phyloP scores from a whole-genome alignment of 2,113 vertebrate genomes.

The Notarius quadriscutis region DNA sequence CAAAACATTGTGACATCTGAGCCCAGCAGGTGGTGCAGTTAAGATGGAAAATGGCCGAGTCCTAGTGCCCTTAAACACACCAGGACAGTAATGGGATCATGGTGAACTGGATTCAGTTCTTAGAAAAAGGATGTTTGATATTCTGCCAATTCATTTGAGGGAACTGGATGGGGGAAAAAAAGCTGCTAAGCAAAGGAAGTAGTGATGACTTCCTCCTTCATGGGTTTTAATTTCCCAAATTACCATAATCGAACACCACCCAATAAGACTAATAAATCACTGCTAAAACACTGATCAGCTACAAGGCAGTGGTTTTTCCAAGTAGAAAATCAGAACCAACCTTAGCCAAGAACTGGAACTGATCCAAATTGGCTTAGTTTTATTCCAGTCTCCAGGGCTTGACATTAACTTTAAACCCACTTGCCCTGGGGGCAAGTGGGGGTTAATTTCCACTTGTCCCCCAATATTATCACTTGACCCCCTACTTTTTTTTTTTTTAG shows the following conservation, averaged over 20 bases:
- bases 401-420: too few relatives aligned
- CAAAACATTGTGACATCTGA: constrained; percentile 19
- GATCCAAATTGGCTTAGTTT: constrained; percentile 21
- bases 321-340: background rate
- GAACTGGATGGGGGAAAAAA: background rate
- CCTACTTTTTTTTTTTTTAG: too few relatives aligned
- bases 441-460: too few relatives aligned
- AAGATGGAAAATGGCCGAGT: constrained; percentile 34
- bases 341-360: constrained; percentile 6
- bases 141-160: constrained; percentile 50
- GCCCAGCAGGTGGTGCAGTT: constrained; percentile 2
- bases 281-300: background rate
- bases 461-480: too few relatives aligned
- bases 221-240: constrained; percentile 9
- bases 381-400: constrained; percentile 17
- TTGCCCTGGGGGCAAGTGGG: too few relatives aligned
- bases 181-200: constrained; percentile 4
- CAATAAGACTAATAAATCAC: background rate
- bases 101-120: constrained; percentile 62
- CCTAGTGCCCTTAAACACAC: constrained; percentile 33
- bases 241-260: background rate
- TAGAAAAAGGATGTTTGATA: constrained; percentile 58
- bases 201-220: background rate
- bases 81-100: constrained; percentile 65
- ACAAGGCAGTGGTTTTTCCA: background rate